Evolutionary conservation across 53 echinoderm and acorn worm genomes (phyloP).

Genomic region (Paracentrotus lividus): DNA sequence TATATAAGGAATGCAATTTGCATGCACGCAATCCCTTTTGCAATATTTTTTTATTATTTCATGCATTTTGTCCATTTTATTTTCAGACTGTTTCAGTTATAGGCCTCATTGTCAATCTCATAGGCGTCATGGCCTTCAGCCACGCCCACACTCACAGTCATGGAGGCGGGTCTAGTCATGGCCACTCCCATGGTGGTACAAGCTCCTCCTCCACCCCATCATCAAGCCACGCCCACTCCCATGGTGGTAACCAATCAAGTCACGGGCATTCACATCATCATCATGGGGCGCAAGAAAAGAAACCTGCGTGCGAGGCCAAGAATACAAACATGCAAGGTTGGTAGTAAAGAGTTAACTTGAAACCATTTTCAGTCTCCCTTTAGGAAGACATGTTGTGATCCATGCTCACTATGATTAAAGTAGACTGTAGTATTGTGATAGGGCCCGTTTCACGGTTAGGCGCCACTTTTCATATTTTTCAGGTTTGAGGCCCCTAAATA

Average conservation of each 20-base stretch:
- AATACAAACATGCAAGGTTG: slow-evolving; percentile 99
- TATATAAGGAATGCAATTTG: too few species aligned
- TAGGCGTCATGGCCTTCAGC: slow-evolving; percentile 95
- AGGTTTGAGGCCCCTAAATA: too few species aligned
- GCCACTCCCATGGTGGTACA: slow-evolving; percentile 81
- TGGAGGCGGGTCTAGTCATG: slow-evolving; percentile 68
- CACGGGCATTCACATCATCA: slow-evolving; percentile 75
- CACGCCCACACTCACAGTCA: slow-evolving; percentile 84
- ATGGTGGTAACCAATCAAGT: slow-evolving; percentile 58
- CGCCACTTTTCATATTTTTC: too few species aligned
- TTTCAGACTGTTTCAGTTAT: slow-evolving; percentile 94
- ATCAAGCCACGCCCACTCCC: slow-evolving; percentile 72
- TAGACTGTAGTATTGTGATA: too few species aligned
- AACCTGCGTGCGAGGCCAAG: slow-evolving; percentile 53
- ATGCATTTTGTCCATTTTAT: not conserved
- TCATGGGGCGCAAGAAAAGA: slow-evolving; percentile 64
- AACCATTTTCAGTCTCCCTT: not conserved
- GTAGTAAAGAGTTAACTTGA: not conserved
- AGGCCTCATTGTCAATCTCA: slow-evolving; percentile 94
- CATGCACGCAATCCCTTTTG: too few species aligned
- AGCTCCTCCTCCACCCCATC: slow-evolving; percentile 65
- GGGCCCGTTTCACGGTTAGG: too few species aligned
- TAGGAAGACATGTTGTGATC: not conserved
- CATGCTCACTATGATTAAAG: too few species aligned
- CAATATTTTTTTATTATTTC: too few species aligned